These are phyloP conservation scores for Champsocephalus gunnari DNA, from an alignment of 2,797 vertebrate species.

Conservation along the genomic window DNA sequence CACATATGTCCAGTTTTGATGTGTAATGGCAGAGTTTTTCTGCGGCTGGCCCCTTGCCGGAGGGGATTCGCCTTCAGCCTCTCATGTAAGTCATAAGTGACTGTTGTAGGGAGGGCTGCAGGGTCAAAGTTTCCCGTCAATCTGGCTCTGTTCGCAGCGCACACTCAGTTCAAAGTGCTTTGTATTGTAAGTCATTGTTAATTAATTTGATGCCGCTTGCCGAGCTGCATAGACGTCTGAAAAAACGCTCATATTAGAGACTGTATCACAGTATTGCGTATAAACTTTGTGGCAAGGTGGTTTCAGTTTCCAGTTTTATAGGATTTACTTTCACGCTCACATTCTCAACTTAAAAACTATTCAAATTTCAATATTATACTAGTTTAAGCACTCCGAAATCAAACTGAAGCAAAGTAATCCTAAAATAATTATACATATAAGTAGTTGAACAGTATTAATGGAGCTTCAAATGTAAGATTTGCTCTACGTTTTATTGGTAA, in stretches of 20 bases:
- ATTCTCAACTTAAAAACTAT: conserved; percentile 2
- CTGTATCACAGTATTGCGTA: conserved; percentile 23
- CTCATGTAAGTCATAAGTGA: conserved; percentile 74
- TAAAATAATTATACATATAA: neutral
- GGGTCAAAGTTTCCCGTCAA: conserved; percentile 83
- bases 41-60: conserved; percentile 70
- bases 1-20: neutral
- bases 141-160: conserved; percentile 77
- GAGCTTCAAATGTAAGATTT: neutral
- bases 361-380: neutral
- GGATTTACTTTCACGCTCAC: neutral
- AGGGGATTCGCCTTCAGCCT: conserved; percentile 69
- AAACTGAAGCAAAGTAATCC: neutral
- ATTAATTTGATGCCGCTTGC: conserved; percentile 85
- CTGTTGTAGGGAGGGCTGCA: conserved; percentile 69
- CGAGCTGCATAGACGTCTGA: conserved; percentile 71
- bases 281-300: conserved; percentile 18
- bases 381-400: neutral
- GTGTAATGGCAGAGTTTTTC: conserved; percentile 24
- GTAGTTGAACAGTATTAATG: neutral
- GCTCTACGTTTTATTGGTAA: neutral
- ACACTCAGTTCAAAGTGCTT: conserved; percentile 82
- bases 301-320: conserved; percentile 23
- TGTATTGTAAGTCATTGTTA: conserved; percentile 88
- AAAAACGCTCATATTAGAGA: conserved; percentile 45